Base-by-base conservation (phyloP, 2,888 invertebrate genomes). In the Cremastinae sp. region DNA sequence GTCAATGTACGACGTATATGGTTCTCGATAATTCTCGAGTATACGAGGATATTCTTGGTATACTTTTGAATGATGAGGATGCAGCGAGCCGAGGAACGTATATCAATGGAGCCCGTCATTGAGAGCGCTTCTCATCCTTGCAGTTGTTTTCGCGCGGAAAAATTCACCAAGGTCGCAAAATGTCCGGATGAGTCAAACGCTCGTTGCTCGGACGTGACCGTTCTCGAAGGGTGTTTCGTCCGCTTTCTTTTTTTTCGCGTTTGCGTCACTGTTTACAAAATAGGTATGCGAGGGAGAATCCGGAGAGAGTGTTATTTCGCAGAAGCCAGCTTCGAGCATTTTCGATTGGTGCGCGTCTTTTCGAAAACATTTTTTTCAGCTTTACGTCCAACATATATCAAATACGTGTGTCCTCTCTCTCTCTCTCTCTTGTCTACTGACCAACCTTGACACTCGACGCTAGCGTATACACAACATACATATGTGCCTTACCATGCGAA, bases 391-490 rank as follows among this genome's bases (percentile, higher is more conserved):
- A n/a, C n/a, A 18, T 41, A 16, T 2, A 9, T 53, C n/a, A n/a
- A 0, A 22, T 36, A 9, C 20, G 22, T 20, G 22, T 34, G 49
- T 12, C 38, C 56, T 12, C 45, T 56, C 72, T 47, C 28, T 64
- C 65, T 4, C 3, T 7, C 2, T 28, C 20, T 28, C 49, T 28
- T 14, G 38, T 64, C 65, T 51, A n/a, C 28, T 38, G 43, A 36
- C 54, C 68, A 68, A 59, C 75, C 75, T 76, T 72, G 75, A 72
- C 56, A 56, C 72, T 62, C 18, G 16, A 41, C 20, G 66, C 53
- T 51, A 34, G 56, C 61, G 72, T 66, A n/a, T n/a, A n/a, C n/a
- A n/a, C n/a, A n/a, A n/a, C n/a, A n/a, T n/a, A n/a, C n/a, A n/a
- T n/a, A n/a, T 66, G 47, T 61, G 34, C 56, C 18, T 16, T 38